Evolutionary conservation across 2,888 invertebrate species (phyloP).

Genomic region (Drosophila nr. medialis): DNA sequence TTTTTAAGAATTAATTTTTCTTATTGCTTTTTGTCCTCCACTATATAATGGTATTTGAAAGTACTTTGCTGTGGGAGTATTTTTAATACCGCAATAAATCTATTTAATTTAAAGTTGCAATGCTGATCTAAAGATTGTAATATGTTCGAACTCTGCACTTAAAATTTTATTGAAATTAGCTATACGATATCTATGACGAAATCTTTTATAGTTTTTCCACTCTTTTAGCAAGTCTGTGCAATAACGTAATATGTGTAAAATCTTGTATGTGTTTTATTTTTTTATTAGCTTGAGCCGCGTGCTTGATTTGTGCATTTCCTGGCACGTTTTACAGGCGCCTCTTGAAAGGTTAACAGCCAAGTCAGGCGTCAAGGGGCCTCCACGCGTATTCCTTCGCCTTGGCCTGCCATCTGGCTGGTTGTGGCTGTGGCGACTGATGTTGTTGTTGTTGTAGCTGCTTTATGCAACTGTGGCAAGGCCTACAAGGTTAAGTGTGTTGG

Average conservation of each 20-base stretch:
- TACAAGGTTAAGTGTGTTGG: constrained; percentile 71
- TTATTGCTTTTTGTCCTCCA: background rate
- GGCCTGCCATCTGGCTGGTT: constrained; percentile 56
- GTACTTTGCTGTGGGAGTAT: background rate
- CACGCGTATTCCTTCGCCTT: constrained; percentile 69
- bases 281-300: constrained; percentile 32
- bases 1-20: background rate
- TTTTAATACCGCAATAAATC: background rate
- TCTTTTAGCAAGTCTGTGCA: background rate
- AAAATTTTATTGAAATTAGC: background rate
- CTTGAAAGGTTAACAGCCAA: constrained; percentile 68
- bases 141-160: background rate
- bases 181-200: background rate
- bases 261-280: constrained; percentile 2
- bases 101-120: background rate
- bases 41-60: background rate
- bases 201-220: background rate
- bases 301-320: constrained; percentile 65
- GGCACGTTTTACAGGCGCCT: constrained; percentile 57
- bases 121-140: background rate
- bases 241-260: background rate
- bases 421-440: constrained; percentile 8
- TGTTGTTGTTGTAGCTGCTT: constrained; percentile 25
- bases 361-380: constrained; percentile 38
- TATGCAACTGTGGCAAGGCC: constrained; percentile 80